phyloP scores from a whole-genome alignment of 2,797 vertebrate species.

The Poliocrania exsul region DNA sequence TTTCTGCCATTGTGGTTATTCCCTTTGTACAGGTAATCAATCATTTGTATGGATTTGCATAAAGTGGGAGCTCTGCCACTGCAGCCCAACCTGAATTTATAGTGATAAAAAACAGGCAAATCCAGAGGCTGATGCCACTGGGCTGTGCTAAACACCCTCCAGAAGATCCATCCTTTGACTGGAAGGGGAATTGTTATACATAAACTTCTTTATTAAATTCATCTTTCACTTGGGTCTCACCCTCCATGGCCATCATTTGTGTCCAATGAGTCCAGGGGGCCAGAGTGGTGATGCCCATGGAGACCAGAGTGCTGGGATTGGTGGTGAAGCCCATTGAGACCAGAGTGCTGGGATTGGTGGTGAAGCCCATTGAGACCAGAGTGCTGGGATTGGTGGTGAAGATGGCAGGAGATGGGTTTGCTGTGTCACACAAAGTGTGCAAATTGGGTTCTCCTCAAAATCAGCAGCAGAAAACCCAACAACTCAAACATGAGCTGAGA shows the following conservation, averaged over 20 bases:
- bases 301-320: too few relatives aligned
- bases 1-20: background rate
- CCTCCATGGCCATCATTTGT: background rate
- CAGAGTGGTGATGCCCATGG: too few relatives aligned
- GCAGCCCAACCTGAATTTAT: background rate
- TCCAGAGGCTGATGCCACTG: background rate
- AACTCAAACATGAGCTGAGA: background rate
- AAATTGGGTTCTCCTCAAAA: background rate
- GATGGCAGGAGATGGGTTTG: background rate
- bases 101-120: background rate
- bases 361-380: too few relatives aligned
- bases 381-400: background rate
- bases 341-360: too few relatives aligned
- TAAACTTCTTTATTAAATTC: background rate
- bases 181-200: background rate
- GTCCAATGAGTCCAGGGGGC: background rate
- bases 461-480: background rate
- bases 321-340: too few relatives aligned
- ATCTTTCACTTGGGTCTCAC: background rate
- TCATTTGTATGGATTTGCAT: background rate
- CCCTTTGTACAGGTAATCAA: background rate
- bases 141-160: background rate
- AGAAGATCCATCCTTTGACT: background rate
- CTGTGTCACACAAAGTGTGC: background rate
- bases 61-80: background rate